These are phyloP conservation scores for Alouatta palliata DNA, from an alignment of 2,113 vertebrate species.

Conservation along the genomic window DNA sequence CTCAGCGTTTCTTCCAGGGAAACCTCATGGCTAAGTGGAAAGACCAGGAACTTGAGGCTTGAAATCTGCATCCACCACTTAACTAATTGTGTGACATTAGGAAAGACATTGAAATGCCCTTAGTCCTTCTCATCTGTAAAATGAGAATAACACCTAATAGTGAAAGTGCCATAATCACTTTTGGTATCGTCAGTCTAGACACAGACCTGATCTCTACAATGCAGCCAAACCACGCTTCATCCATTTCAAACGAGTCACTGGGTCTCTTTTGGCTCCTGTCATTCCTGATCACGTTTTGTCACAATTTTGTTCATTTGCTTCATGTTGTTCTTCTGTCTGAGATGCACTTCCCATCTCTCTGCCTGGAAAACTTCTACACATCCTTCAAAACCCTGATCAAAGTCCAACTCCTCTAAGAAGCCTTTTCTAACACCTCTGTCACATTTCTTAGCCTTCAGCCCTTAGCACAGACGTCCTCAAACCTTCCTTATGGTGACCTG, in stretches of 20 bases:
- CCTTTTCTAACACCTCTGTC: background rate
- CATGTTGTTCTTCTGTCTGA: background rate
- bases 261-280: background rate
- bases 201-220: background rate
- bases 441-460: background rate
- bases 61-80: background rate
- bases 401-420: background rate
- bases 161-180: background rate
- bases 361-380: background rate
- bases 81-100: background rate
- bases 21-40: fast-evolving
- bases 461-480: background rate
- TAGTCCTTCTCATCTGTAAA: background rate
- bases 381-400: background rate
- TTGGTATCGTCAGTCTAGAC: background rate
- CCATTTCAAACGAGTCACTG: background rate
- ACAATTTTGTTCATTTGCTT: background rate
- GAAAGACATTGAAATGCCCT: no score
- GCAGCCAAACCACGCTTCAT: background rate
- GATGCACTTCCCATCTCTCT: background rate
- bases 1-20: background rate
- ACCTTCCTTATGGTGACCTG: background rate
- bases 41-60: background rate
- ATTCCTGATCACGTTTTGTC: background rate
- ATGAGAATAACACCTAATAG: background rate